Evolutionary conservation across 2,888 invertebrate genomes (phyloP), one percentile per base, ranked within the genome.

Genomic region (Microdon myrmicae): DNA sequence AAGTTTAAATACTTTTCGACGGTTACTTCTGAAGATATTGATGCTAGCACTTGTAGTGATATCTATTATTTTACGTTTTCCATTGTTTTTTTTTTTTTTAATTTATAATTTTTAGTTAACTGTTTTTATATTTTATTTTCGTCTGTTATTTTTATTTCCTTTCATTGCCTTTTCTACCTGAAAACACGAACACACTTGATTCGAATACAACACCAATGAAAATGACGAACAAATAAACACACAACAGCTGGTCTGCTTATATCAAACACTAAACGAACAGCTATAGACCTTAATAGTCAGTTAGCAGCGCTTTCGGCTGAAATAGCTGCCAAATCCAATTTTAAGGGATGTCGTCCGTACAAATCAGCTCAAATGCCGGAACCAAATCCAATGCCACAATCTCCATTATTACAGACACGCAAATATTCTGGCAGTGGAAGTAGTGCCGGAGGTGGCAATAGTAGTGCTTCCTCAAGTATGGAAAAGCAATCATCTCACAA

Each of bases 281-380:
- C 67, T 6, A 39, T 47, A 8, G 69, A 68, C 22, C 26, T 69
- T 13, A 68, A 17, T 43, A 69, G 55, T 66, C 69, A 69, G 38
- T 26, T 70, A 39, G 70, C 68, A 22, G 69, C 70, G 3, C 35
- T 70, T 7, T 68, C 68, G 5, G 70, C 67, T 9, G 68, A 70
- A 66, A 69, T 68, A 14, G 68, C 67, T 3, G 67, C 69, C 12
- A 70, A 69, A 53, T 67, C 69, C 14, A 69, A 70, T 55, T 70
- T 68, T 38, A 71, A 71, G 49, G 70, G 68, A 54, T 67, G 68
- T 32, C 61, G 47, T 45, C 68, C 69, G 34, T 70, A 69, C 45
- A 70, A 70, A 56, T 64, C 66, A 3, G 60, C 68, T 6, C 56
- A 41, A 29, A 53, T 44, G 55, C 55, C 68, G 16, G 68, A 69